Evolutionary conservation across 1,140 invertebrate genomes (phyloP).

Genomic region (Bombus waltoni): DNA sequence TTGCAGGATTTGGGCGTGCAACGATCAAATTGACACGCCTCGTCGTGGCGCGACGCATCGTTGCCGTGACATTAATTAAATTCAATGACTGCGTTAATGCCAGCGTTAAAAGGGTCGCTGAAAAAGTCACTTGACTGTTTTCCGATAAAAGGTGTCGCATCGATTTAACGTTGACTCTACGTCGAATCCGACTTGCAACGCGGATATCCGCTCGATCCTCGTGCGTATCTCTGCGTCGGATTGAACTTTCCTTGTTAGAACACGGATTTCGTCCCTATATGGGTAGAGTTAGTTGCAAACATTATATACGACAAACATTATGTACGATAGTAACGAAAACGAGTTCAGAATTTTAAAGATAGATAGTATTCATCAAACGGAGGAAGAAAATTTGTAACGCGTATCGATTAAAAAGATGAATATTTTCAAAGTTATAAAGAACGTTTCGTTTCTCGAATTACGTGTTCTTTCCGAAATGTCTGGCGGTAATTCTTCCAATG

Average conservation of each 20-base stretch:
- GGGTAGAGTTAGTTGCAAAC: background rate
- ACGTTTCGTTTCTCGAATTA: background rate
- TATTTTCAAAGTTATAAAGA: background rate
- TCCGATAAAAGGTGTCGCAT: constrained; percentile 38
- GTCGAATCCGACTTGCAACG: background rate
- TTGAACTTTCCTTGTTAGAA: background rate
- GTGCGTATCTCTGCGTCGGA: background rate
- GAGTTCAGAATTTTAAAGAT: background rate
- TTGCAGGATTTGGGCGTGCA: background rate
- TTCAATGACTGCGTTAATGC: constrained; percentile 46
- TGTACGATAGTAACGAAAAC: too few species aligned
- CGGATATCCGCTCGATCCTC: background rate
- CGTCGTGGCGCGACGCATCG: background rate
- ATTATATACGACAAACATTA: too few species aligned
- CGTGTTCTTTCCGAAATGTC: too few species aligned
- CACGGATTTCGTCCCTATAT: background rate
- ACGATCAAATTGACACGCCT: background rate
- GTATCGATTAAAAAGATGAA: background rate
- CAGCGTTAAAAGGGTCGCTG: constrained; percentile 29
- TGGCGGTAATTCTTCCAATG: background rate
- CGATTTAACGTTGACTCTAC: constrained; percentile 30
- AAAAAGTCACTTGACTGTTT: constrained; percentile 51
- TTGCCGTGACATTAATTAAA: constrained; percentile 48
- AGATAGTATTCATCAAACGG: background rate
- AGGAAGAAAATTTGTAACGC: background rate